phyloP scores from a whole-genome alignment of 2,888 invertebrate species.

The Timema cristinae region DNA sequence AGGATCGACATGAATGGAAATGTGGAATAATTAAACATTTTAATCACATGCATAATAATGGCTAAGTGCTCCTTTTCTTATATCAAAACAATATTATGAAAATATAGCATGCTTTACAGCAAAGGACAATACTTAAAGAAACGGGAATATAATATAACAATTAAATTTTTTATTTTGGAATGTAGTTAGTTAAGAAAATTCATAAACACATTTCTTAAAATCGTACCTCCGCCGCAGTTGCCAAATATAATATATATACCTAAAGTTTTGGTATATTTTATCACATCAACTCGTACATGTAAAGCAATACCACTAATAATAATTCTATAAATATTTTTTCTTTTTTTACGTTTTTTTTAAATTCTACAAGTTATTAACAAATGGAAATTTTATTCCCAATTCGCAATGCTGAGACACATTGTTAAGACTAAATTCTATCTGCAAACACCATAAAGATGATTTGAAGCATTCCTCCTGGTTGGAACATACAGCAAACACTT shows the following conservation, averaged over 20 bases:
- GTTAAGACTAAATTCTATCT: not conserved
- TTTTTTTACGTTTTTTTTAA: conserved; percentile 23
- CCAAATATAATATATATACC: conserved; percentile 16
- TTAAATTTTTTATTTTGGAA: too few species aligned
- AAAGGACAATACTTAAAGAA: too few species aligned
- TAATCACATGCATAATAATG: too few species aligned
- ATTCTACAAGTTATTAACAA: conserved; percentile 27
- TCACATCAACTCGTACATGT: conserved; percentile 51
- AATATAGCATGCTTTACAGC: too few species aligned
- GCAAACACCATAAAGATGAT: conserved; percentile 8
- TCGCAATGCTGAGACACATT: conserved; percentile 13
- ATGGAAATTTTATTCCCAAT: conserved; percentile 25
- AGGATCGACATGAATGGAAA: not conserved
- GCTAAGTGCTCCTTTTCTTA: too few species aligned
- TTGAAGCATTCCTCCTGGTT: not conserved
- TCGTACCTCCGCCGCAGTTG: not conserved
- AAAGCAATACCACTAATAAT: conserved; percentile 43
- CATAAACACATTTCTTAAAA: not conserved
- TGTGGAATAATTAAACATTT: too few species aligned
- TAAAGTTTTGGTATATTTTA: conserved; percentile 39
- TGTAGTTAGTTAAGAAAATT: too few species aligned
- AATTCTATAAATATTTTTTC: conserved; percentile 35
- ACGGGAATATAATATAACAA: too few species aligned
- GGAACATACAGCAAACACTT: not conserved
- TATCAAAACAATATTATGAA: too few species aligned